These are phyloP conservation scores for Chascanopsetta lugubris DNA, from an alignment of 2,113 vertebrate genomes.

Conservation along the genomic window DNA sequence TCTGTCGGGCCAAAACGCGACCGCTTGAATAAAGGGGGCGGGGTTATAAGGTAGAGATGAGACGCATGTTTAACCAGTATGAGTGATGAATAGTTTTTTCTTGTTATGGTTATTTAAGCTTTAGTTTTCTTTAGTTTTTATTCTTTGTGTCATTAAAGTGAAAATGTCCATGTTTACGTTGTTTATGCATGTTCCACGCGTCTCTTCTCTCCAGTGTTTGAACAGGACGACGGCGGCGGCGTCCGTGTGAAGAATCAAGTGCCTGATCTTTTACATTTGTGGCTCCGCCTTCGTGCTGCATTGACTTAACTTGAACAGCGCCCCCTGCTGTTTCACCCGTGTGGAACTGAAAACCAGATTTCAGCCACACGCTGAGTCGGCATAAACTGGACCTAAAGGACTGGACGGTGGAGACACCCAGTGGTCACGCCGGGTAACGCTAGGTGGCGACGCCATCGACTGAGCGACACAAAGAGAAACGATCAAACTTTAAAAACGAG, in stretches of 20 bases:
- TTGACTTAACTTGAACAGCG: slow-evolving; percentile 31
- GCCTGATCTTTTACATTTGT: slow-evolving; percentile 51
- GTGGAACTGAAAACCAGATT: neutral
- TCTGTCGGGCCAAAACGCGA: neutral
- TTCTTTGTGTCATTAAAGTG: slow-evolving; percentile 28
- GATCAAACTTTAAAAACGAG: slow-evolving; percentile 32
- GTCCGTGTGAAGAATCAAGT: slow-evolving; percentile 52
- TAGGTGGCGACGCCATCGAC: neutral
- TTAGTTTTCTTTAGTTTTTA: slow-evolving; percentile 41
- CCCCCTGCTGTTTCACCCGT: neutral
- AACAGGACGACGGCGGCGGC: slow-evolving; percentile 60
- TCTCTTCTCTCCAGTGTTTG: slow-evolving; percentile 64
- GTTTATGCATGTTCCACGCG: slow-evolving; percentile 63
- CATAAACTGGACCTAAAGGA: slow-evolving; percentile 54
- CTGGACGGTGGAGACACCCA: slow-evolving; percentile 7
- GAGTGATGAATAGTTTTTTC: slow-evolving; percentile 3
- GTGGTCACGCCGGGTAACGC: neutral
- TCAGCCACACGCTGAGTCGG: neutral
- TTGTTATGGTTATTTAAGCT: slow-evolving; percentile 56
- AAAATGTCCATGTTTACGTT: slow-evolving; percentile 75
- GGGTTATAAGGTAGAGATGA: slow-evolving; percentile 14
- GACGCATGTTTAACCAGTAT: slow-evolving; percentile 41
- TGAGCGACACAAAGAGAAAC: slow-evolving; percentile 10
- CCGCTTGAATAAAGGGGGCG: neutral
- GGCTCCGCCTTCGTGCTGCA: slow-evolving; percentile 6